Evolutionary conservation across 2,888 invertebrate genomes (phyloP), one percentile per base, ranked within the genome.

Genomic region (Magallana nippona): DNA sequence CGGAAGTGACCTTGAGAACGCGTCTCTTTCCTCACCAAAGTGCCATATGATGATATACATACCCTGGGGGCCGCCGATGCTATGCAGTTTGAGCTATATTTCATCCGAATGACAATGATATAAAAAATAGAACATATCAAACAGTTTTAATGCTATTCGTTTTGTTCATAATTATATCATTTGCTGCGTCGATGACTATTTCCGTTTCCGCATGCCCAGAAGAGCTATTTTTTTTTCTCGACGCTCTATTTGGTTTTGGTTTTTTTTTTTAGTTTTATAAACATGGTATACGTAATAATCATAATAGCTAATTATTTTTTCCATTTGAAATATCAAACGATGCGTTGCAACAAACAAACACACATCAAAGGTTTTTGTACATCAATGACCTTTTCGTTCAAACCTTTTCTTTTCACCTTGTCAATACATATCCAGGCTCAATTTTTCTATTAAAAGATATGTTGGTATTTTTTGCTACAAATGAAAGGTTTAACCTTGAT

Each of bases 131-230:
- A 71, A 71, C 71, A 27, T 71, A 71, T 71, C 71, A 71, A 71
- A 71, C 71, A 27, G 22, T 71, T 71, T 71, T 71, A 71, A 71
- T 71, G 71, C 71, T 22, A 71, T 32, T 27, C 71, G 71, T 71
- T 71, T 71, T 71, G 71, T 71, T 71, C 71, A 71, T 71, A 71
- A 71, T 71, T 71, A 71, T 71, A 71, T 71, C 71, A 71, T 71
- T 71, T 71, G 71, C 71, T 71, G 22, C 27, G 71, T 71, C 71
- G 71, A 27, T 71, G 27, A 71, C 71, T 22, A 71, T 71, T 71
- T 71, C 71, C 71, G 71, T 71, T 71, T 71, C 71, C 71, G 71
- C 22, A 27, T 71, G 71, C 71, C 71, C 71, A 71, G 15, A 71
- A 71, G 71, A 15, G 22, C 11, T 22, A 15, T 15, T 44, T 22